Evolutionary conservation across 1,140 invertebrate species (phyloP).

Genomic region (Bicyclus anynana): DNA sequence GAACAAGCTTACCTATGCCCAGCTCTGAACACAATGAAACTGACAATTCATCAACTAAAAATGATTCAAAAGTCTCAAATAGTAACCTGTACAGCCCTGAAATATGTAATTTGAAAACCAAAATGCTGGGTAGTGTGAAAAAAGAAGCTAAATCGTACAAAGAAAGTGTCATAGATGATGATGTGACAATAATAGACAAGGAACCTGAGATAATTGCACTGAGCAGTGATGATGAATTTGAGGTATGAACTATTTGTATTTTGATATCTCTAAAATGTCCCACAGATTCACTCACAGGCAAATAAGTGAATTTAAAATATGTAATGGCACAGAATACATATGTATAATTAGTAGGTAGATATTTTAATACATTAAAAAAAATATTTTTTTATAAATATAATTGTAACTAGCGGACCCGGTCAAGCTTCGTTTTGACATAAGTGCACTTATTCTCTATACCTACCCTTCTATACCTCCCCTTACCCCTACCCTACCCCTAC

Average conservation of each 20-base stretch:
- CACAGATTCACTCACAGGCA: no score
- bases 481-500: no score
- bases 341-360: no score
- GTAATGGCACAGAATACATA: no score
- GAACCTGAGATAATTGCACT: conserved; percentile 56
- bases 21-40: conserved; percentile 46
- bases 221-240: conserved; percentile 64
- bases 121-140: conserved; percentile 21
- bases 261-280: no score
- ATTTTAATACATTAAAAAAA: no score
- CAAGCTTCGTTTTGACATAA: no score
- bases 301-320: no score
- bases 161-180: conserved; percentile 52
- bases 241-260: conserved; percentile 34
- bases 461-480: no score
- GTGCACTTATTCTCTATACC: no score
- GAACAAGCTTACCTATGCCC: conserved; percentile 49
- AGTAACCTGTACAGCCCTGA: conserved; percentile 8
- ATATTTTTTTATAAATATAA: no score
- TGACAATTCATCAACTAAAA: conserved; percentile 22
- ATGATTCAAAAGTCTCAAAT: conserved; percentile 1
- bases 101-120: conserved; percentile 29
- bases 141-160: conserved; percentile 17
- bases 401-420: no score
- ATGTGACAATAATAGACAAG: conserved; percentile 55